Base-by-base conservation (phyloP, 37 sponge, comb jelly and placozoan genomes). In the Oscarella lobularis region DNA sequence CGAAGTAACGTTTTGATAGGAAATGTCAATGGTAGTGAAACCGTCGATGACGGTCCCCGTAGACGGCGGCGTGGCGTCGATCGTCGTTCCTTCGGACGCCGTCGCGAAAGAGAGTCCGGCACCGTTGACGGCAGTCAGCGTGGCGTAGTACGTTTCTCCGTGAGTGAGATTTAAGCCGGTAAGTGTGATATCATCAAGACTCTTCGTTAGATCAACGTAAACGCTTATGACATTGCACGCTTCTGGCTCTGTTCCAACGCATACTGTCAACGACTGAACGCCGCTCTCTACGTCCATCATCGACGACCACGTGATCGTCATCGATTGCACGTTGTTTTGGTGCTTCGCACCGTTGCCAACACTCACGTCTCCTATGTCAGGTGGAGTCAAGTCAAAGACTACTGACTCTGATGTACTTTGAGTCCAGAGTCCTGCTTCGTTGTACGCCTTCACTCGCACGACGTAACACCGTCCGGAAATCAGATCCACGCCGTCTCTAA, bases 221-320 rank as follows among this genome's bases (percentile, higher is more conserved):
- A 20, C n/a, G n/a, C n/a, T 20, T 20, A 27, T 48, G 60, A 20
- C 60, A 20, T 48, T 20, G 60, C 60, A 48, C 9, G 20, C 14
- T 27, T 48, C 60, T 48, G 60, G 60, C 60, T 48, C 20, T 30
- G 71, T 68, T 5, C 71, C 71, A 68, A 68, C 31, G 71, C 71
- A 68, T 35, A 4, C 29, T 20, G 71, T 20, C 33, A 4, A 5
- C 31, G 6, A 14, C 29, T 4, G 29, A 14, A 68, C 33, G 6
- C 71, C 71, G 31, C 71, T 68, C 31, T 68, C 29, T 5, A 4
- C 31, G 71, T 68, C 71, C 31, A 34, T 5, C 35, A 68, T 34
- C 29, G 35, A 32, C 6, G 6, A 34, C 71, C 71, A 68, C 6
- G 31, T 4, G 4, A 4, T 35, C 35, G 6, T 14, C 31, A 68